phyloP scores from a whole-genome alignment of 2,113 vertebrate species.

The Mohoua ochrocephala region DNA sequence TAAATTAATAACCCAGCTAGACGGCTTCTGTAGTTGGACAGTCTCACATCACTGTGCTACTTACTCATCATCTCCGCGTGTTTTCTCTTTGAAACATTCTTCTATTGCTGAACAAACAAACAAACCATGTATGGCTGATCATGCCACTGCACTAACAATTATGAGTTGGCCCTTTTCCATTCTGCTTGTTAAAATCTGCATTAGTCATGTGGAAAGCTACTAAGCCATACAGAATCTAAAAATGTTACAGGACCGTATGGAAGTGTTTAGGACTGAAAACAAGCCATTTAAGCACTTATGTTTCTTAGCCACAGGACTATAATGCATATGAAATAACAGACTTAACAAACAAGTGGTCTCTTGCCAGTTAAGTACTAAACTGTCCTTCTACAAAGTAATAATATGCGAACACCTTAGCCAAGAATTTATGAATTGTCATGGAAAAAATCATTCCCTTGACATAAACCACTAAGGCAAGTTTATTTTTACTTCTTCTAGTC shows the following conservation, averaged over 20 bases:
- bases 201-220: conserved; percentile 37
- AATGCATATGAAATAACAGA: neutral
- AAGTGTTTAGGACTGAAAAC: neutral
- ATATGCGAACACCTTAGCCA: neutral
- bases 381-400: neutral
- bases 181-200: conserved; percentile 64
- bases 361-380: neutral
- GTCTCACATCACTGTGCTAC: neutral
- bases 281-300: neutral
- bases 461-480: neutral
- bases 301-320: neutral
- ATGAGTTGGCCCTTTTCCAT: conserved; percentile 62
- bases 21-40: neutral
- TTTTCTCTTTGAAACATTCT: conserved; percentile 62
- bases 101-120: conserved; percentile 53
- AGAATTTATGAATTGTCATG: neutral
- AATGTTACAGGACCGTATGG: neutral
- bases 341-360: neutral
- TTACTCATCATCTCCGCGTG: conserved; percentile 34
- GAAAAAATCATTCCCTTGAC: neutral
- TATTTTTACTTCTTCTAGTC: neutral
- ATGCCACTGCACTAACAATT: conserved; percentile 53
- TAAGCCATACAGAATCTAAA: conserved; percentile 25
- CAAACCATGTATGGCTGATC: conserved; percentile 60
- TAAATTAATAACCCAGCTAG: neutral